Evolutionary conservation across 1,140 invertebrate genomes (phyloP), one percentile per base, ranked within the genome.

Genomic region (Phthorimaea operculella): DNA sequence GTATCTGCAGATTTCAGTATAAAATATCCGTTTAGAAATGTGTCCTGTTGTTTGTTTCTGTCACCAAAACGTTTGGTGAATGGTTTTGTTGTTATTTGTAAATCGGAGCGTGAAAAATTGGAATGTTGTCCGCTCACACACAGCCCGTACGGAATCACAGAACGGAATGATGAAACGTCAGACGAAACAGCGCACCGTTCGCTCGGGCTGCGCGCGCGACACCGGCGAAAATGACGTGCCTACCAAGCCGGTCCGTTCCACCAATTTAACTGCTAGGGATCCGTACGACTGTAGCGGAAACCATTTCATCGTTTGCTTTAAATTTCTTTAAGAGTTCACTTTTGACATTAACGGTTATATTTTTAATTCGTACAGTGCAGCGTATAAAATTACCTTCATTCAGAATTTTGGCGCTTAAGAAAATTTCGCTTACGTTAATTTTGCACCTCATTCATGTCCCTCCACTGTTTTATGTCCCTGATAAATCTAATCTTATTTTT

Each of bases 1-100:
- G 74, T 52, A 80, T 85, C 82, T 85, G 82, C 82, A 77, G 79
- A 77, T 74, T 72, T 76, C 80, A 73, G 74, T 71, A 77, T 68
- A 76, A 78, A 78, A 76, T 55, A 74, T 66, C 64, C 71, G 11
- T 84, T 72, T 57, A 49, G 18, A 52, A 55, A 21, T 57, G 33
- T 28, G 53, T 52, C 42, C 10, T 39, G 28, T 45, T 55, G 50
- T 57, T 47, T 33, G n/a, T 51, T 45, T 49, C 39, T 54, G 52
- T 61, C 28, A 47, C 16, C 18, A 48, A 36, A 50, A 36, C 6
- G 48, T 28, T 28, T 56, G 67, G 64, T 58, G 66, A 64, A 61
- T 59, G 51, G 33, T 51, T 5, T 63, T 63, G 57, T 58, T 63
- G 33, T 59, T 57, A 28, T 12, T 45, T 60, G 34, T 52, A 55